These are phyloP conservation scores for Choristoneura rosaceana DNA, from an alignment of 2,888 invertebrate genomes.

Conservation along the genomic window DNA sequence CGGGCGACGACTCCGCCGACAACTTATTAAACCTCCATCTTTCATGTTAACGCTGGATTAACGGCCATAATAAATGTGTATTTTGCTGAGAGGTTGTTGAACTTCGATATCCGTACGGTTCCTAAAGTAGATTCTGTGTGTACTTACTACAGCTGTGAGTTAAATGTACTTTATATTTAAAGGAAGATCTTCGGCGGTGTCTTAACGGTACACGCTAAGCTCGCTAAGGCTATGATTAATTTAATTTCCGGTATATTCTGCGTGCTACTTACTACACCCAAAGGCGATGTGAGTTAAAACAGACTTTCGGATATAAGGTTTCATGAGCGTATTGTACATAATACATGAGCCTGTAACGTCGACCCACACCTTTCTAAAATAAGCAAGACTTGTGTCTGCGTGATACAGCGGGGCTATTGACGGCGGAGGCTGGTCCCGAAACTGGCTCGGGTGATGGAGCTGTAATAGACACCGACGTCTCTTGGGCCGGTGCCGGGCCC, in stretches of 20 bases:
- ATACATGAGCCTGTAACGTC: background rate
- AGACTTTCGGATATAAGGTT: conserved; percentile 4
- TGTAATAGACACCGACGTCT: background rate
- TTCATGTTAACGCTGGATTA: background rate
- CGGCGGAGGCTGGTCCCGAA: background rate
- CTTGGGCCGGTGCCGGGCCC: background rate
- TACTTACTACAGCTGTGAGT: background rate
- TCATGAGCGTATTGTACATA: background rate
- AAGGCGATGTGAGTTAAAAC: background rate
- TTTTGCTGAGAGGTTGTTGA: conserved; percentile 10
- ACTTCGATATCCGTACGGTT: background rate
- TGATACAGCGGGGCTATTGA: background rate
- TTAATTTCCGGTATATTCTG: background rate
- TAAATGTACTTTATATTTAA: background rate
- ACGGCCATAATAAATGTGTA: conserved; percentile 14
- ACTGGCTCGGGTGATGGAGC: background rate
- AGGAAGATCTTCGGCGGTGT: background rate
- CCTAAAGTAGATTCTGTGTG: background rate
- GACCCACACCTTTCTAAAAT: conserved; percentile 3
- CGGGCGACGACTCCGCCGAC: conserved; percentile 6
- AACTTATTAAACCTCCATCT: conserved; percentile 1
- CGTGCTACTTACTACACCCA: background rate
- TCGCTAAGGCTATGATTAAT: background rate
- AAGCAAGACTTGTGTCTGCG: background rate
- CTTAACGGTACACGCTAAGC: background rate